Conservation (phyloP, 2,797 vertebrate genomes). For the Arctocebus calabarensis region DNA sequence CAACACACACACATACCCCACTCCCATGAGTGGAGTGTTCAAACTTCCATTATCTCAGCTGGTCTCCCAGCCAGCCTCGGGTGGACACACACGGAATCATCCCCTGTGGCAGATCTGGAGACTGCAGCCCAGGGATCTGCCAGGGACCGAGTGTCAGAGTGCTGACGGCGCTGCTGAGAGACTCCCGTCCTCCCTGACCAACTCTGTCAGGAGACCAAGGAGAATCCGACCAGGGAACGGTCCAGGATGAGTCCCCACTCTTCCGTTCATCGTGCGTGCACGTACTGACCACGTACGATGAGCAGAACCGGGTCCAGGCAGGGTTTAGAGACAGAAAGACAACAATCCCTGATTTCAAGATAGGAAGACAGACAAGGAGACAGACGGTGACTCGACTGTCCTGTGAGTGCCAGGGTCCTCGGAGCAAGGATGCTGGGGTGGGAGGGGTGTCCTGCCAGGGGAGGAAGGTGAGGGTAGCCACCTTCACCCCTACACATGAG, state of each 20-base stretch:
- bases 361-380: background rate
- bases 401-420: background rate
- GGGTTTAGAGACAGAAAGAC: constrained; percentile 24
- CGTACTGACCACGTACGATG: background rate
- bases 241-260: background rate
- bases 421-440: background rate
- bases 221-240: constrained; percentile 22
- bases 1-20: background rate
- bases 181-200: background rate
- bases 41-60: background rate
- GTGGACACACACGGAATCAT: background rate
- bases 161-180: background rate
- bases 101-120: background rate
- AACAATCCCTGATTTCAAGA: background rate
- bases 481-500: background rate
- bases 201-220: background rate
- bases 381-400: accelerated
- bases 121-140: background rate
- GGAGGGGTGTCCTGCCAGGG: background rate
- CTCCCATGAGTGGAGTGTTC: background rate
- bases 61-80: background rate
- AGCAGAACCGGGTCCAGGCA: background rate
- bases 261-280: background rate
- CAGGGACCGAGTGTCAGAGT: background rate
- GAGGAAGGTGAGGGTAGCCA: background rate